Evolutionary conservation across 2,888 invertebrate species (phyloP), one percentile per base, ranked within the genome.

Genomic region (Chrysolina oricalcia): DNA sequence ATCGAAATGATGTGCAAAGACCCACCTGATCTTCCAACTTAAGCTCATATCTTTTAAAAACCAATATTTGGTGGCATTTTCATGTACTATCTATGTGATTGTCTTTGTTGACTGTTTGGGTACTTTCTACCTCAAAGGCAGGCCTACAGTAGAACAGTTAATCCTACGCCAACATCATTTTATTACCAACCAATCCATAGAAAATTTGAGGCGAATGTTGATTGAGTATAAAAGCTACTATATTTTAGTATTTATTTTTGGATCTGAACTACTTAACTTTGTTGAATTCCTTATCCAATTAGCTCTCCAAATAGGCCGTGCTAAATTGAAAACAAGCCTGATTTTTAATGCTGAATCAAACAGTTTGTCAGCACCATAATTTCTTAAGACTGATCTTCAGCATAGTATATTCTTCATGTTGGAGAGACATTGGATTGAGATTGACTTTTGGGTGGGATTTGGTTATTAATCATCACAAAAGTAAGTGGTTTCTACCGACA

Each of bases 1-100:
- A 81, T 81, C 48, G 86, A 85, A 75, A 81, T 84, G 81, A 82
- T 83, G 78, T 84, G 82, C 70, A 84, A 85, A 73, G 85, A 85
- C 70, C 81, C 83, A 72, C 81, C 83, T 13, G 85, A 85, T 79
- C 82, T 84, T 81, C 84, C 85, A 74, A 84, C 84, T 64, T 85
- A 84, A 81, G 78, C 68, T 41, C 66, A 63, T 62, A 23, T 74
- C 63, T 69, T 56, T 59, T 62, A 19, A 59, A 53, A 48, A 41
- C 41, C 35, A 17, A 48, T 64, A n/a, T 70, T 59, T 62, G n/a
- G 40, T 73, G 48, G 43, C 43, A 70, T 73, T 74, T 71, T 63
- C 48, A 50, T 66, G 66, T 65, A 71, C 74, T 66, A 71, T 67
- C 41, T 70, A 70, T 70, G 67, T 53, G 67, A 74, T 71, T 66